phyloP scores from a whole-genome alignment of 2,113 vertebrate species.

The Trogon surrucura region DNA sequence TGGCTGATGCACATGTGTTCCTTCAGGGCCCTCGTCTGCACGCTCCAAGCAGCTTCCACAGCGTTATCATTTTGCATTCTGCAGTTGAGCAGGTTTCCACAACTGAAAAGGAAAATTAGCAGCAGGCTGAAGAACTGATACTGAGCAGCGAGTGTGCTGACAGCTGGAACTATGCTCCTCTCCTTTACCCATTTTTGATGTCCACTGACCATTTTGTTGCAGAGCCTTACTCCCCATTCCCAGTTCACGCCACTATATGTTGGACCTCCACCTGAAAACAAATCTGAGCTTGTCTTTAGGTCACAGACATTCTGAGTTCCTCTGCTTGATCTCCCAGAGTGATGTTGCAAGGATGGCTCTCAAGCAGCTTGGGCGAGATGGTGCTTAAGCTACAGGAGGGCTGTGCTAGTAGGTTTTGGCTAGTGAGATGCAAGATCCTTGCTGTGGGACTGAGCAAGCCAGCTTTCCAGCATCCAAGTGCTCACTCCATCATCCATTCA shows the following conservation, averaged over 20 bases:
- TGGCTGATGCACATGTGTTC: background rate
- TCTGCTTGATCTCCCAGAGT: background rate
- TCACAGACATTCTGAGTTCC: background rate
- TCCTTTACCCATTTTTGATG: background rate
- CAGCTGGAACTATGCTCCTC: background rate
- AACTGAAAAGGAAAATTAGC: background rate
- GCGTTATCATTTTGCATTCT: background rate
- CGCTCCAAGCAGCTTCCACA: background rate
- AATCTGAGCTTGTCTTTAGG: background rate
- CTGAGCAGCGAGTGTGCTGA: background rate
- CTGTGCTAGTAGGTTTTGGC: background rate
- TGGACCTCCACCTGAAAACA: background rate
- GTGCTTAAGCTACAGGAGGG: background rate
- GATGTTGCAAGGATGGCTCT: background rate
- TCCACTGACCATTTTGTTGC: rapidly evolving
- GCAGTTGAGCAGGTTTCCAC: background rate
- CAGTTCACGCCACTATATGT: background rate
- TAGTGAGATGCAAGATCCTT: background rate
- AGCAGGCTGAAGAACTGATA: background rate
- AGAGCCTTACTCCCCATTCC: background rate
- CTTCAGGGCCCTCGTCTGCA: background rate
- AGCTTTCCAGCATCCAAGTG: background rate
- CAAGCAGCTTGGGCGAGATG: background rate
- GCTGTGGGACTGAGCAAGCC: background rate
- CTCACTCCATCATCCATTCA: background rate